Evolutionary conservation across 2,888 invertebrate species (phyloP).

Genomic region (Phalera bucephala): DNA sequence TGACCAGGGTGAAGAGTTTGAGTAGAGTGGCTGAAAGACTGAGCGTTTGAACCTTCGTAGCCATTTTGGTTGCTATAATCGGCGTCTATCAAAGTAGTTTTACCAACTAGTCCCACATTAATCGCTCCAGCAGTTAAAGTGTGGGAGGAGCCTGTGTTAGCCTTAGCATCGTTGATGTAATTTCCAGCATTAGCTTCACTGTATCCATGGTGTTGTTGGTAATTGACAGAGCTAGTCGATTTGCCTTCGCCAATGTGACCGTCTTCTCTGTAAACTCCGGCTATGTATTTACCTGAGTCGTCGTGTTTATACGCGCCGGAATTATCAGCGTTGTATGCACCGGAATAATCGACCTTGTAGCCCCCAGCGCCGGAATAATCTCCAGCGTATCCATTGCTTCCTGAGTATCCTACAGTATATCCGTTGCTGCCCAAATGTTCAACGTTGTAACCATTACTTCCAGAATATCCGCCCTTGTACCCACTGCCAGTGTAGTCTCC

Average conservation of each 20-base stretch:
- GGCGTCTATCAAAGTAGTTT: slow-evolving; percentile 69
- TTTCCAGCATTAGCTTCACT: slow-evolving; percentile 55
- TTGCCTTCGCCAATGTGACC: slow-evolving; percentile 52
- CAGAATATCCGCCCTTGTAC: slow-evolving; percentile 7
- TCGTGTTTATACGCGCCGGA: slow-evolving; percentile 50
- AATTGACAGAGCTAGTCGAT: slow-evolving; percentile 16
- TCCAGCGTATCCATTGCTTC: not conserved
- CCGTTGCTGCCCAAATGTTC: slow-evolving; percentile 9
- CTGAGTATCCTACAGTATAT: slow-evolving; percentile 15
- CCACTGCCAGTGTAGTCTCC: slow-evolving; percentile 13
- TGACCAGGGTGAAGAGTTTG: slow-evolving; percentile 52
- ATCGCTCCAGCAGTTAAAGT: slow-evolving; percentile 73
- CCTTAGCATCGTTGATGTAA: slow-evolving; percentile 57
- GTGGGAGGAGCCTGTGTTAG: slow-evolving; percentile 63
- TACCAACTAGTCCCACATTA: slow-evolving; percentile 75
- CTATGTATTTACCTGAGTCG: slow-evolving; percentile 54
- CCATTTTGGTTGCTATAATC: slow-evolving; percentile 51
- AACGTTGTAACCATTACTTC: slow-evolving; percentile 2
- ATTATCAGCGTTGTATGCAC: slow-evolving; percentile 41
- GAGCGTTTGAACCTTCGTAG: slow-evolving; percentile 40
- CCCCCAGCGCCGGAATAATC: slow-evolving; percentile 8
- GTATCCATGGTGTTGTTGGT: slow-evolving; percentile 43
- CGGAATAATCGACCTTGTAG: slow-evolving; percentile 28
- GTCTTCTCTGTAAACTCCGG: slow-evolving; percentile 56
- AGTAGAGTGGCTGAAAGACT: slow-evolving; percentile 35